Conservation (phyloP, 2,113 vertebrate species). For the Sceloporus tristichus region DNA sequence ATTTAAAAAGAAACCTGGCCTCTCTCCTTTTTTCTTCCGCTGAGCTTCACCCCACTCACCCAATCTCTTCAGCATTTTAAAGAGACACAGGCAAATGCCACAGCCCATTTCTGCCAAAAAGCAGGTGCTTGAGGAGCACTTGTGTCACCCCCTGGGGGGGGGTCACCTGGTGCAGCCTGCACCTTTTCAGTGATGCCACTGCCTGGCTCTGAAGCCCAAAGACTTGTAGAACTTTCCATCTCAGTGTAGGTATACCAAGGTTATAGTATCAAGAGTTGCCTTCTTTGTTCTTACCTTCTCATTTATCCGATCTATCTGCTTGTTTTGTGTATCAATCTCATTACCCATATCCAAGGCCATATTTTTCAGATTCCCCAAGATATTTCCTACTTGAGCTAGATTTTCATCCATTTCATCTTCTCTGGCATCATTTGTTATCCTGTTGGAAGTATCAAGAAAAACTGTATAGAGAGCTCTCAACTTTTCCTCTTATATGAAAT, state of each 20-base stretch:
- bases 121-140: too few relatives aligned
- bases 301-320: constrained; percentile 87
- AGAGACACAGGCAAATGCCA: too few relatives aligned
- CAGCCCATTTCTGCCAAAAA: too few relatives aligned
- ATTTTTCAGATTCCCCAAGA: constrained; percentile 91
- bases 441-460: constrained; percentile 62
- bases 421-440: constrained; percentile 93
- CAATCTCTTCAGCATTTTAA: too few relatives aligned
- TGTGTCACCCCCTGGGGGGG: too few relatives aligned
- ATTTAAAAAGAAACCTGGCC: too few relatives aligned
- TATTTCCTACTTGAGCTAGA: constrained; percentile 88
- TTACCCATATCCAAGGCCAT: constrained; percentile 96
- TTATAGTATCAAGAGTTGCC: constrained; percentile 9
- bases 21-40: too few relatives aligned
- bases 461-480: constrained; percentile 10
- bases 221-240: not conserved
- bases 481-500: not conserved
- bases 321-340: constrained; percentile 94
- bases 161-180: too few relatives aligned
- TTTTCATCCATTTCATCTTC: constrained; percentile 99
- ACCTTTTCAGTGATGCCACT: not conserved
- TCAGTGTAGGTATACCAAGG: not conserved
- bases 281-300: constrained; percentile 82
- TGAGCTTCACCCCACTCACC: too few relatives aligned
- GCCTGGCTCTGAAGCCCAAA: not conserved